Percentiles rank a stretch among this genome's conserved stretches.
phyloP scores from a whole-genome alignment of 37 sponge, comb jelly and placozoan genomes.

The Aphrocallistes beatrix region DNA sequence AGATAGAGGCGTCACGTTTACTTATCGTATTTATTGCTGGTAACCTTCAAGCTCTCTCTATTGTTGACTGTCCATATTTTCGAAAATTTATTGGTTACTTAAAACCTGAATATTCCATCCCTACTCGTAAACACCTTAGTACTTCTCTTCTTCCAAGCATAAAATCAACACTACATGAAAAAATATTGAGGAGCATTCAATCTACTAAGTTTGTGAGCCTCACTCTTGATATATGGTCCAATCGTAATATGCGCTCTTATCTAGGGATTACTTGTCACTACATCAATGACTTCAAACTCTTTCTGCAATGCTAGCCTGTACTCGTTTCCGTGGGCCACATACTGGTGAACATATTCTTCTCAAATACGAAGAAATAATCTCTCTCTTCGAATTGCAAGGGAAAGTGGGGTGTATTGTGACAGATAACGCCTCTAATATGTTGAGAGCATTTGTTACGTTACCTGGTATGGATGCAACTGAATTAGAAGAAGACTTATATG shows the following conservation, averaged over 20 bases:
- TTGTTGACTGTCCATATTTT: conserved; percentile 23
- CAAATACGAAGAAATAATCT: conserved; percentile 17
- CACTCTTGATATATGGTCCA: conserved; percentile 29
- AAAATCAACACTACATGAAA: background rate
- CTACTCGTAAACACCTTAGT: conserved; percentile 23
- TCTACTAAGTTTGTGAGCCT: background rate
- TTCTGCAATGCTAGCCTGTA: conserved; percentile 21
- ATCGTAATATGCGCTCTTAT: conserved; percentile 21
- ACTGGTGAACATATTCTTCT: conserved; percentile 13
- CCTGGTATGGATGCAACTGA: conserved; percentile 12
- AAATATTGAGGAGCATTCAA: background rate
- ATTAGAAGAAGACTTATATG: background rate
- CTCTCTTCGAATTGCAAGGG: conserved; percentile 10
- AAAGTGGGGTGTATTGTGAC: conserved; percentile 1
- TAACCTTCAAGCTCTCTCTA: conserved; percentile 13
- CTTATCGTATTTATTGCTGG: conserved; percentile 24
- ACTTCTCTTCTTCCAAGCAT: conserved; percentile 15
- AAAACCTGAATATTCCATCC: conserved; percentile 21
- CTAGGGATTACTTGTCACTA: conserved; percentile 26
- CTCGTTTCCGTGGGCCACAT: conserved; percentile 20
- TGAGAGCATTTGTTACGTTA: conserved; percentile 5
- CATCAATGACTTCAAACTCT: background rate
- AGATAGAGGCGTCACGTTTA: conserved; percentile 8
- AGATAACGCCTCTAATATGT: conserved; percentile 7
- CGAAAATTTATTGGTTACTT: background rate